These are phyloP conservation scores for honey bee (Apis mellifera) DNA, from an alignment of 1,140 invertebrate genomes.

Conservation along the genomic window DNA sequence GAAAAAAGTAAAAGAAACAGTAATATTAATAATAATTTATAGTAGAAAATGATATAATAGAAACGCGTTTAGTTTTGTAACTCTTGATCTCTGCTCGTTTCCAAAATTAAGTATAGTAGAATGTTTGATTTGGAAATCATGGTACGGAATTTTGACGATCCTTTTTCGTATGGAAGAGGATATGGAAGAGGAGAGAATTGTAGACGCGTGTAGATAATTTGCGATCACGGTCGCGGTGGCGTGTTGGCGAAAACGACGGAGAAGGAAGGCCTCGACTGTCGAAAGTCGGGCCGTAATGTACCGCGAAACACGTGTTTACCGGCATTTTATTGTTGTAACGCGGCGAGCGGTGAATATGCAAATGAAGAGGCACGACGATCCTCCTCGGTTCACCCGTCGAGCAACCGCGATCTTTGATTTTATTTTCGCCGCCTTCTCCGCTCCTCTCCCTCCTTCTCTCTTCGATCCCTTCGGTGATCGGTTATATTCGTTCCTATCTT, in stretches of 20 bases:
- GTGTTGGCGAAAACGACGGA: constrained; percentile 52
- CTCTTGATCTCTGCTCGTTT: too few species aligned
- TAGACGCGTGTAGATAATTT: constrained; percentile 67
- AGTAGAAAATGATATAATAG: too few species aligned
- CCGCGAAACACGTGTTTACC: constrained; percentile 75
- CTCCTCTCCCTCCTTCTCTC: background rate
- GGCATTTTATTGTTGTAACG: constrained; percentile 77
- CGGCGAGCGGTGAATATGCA: constrained; percentile 70
- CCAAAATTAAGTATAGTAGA: too few species aligned
- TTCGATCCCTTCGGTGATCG: too few species aligned
- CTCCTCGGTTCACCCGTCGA: constrained; percentile 46
- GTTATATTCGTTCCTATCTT: too few species aligned
- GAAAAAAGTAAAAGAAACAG: too few species aligned
- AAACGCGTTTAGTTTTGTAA: too few species aligned
- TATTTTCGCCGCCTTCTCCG: constrained; percentile 38
- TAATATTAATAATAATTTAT: too few species aligned
- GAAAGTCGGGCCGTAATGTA: constrained; percentile 66
- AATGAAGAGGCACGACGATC: constrained; percentile 51
- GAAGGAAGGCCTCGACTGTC: constrained; percentile 40
- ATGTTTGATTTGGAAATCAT: too few species aligned
- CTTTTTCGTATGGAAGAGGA: background rate
- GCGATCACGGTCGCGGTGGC: constrained; percentile 53
- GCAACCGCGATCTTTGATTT: constrained; percentile 37
- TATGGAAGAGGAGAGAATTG: too few species aligned
- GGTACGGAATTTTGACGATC: background rate